Evolutionary conservation across 2,113 vertebrate species (phyloP), one percentile per base, ranked within the genome.

Genomic region (Murina feae): DNA sequence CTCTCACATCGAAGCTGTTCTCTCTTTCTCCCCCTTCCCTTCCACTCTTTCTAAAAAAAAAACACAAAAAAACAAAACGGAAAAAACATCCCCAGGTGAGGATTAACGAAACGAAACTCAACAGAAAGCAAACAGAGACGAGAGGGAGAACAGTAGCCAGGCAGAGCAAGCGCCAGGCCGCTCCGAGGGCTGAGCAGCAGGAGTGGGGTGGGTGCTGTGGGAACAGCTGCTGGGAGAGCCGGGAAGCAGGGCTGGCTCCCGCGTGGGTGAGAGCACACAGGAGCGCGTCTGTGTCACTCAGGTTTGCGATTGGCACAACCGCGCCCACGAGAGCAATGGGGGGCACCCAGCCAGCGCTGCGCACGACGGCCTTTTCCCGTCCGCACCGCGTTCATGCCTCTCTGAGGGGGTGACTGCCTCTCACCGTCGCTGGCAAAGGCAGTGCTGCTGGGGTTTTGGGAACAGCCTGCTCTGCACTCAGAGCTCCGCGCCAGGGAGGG

Each of bases 191-290:
- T 95, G 97, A 97, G 96, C 98, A 97, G 97, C 94, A 80, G 97
- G 66, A 78, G 97, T 63, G 93, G 96, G 96, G 97, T 18, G 3
- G 21, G 92, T 69, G 17, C 42, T 96, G 74, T 44, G 79, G 96
- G 75, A 89, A 94, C 75, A 32, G 97, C 97, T 97, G 97, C 98
- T 97, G 96, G 97, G 96, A 94, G 96, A 63, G 97, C 96, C 88
- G 94, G 98, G 96, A 97, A 96, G 91, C 16, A 95, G 91, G 93
- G 91, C 95, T 97, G 97, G 97, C 97, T 96, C 94, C 76, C 55
- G 74, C 23, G 97, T 96, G 97, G 97, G 97, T 95, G 97, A 96
- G 96, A 97, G 97, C 97, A 97, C 96, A 93, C 97, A 86, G 44
- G 96, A 96, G 74, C 97, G 95, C 97, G 96, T 93, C 88, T 96